Percentiles rank a stretch among this genome's conserved stretches.
phyloP scores from a whole-genome alignment of 2,888 invertebrate species.

The Phortica magna region DNA sequence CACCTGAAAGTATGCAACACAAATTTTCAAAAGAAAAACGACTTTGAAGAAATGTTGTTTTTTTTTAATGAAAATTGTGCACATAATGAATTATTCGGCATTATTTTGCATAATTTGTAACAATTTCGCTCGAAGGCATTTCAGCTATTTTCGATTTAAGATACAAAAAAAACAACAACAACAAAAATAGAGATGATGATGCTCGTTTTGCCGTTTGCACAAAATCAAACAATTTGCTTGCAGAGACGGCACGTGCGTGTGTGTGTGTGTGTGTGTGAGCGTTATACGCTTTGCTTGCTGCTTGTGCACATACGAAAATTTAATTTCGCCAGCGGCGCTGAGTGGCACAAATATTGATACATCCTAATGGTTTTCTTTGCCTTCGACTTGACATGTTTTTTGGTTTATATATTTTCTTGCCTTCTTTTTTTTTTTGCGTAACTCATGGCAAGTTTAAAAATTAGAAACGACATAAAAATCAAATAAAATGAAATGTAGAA shows the following conservation, averaged over 20 bases:
- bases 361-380: slow-evolving; percentile 67
- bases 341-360: slow-evolving; percentile 70
- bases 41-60: slow-evolving; percentile 43
- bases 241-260: neutral
- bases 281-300: neutral
- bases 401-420: neutral
- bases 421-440: neutral
- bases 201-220: slow-evolving; percentile 2
- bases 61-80: slow-evolving; percentile 41
- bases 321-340: slow-evolving; percentile 65
- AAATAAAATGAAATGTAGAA: no score
- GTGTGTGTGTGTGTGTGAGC: slow-evolving; percentile 3
- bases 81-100: slow-evolving; percentile 55
- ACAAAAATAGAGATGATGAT: no score
- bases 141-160: neutral
- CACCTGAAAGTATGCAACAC: slow-evolving; percentile 54
- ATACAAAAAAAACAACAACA: no score
- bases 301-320: slow-evolving; percentile 45
- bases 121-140: neutral
- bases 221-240: slow-evolving; percentile 52
- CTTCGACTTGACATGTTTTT: slow-evolving; percentile 1
- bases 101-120: neutral
- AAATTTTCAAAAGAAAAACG: slow-evolving; percentile 26
- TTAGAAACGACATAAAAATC: slow-evolving; percentile 21
- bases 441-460: neutral